Evolutionary conservation across 2,797 vertebrate species (phyloP), one percentile per base, ranked within the genome.

Genomic region (Thaleichthys pacificus): DNA sequence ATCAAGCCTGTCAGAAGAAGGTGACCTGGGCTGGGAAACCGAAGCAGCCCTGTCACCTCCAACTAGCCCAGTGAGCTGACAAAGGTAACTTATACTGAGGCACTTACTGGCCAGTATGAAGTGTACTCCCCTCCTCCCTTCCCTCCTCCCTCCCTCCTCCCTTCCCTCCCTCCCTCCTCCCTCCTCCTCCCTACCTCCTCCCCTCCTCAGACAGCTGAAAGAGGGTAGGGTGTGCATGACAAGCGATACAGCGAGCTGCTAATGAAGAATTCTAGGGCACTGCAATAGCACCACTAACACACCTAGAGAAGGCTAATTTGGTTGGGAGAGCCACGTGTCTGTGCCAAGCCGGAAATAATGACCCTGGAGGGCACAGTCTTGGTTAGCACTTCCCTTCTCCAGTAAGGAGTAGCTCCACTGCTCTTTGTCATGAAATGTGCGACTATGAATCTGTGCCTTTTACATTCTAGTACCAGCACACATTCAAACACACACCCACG

Each of bases 281-380:
- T 32, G 61, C 56, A 66, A 58, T 24, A 28, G 60, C 4, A 58
- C 70, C 14, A 24, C 19, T 47, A 81, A 77, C 70, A 79, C 74
- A 81, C 72, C 80, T 67, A 71, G 26, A 77, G 80, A 80, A 26
- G 69, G 66, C 76, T 82, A 70, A 63, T 77, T 68, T 75, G 71
- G 64, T 70, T 51, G 38, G 19, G 65, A 73, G 69, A 47, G 64
- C 30, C 61, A 22, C 42, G 19, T 54, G 51, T 56, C 51, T 56
- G 47, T 54, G 65, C 66, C 70, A 47, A 32, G 70, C 63, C 42
- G 58, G 61, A 56, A 68, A 73, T 68, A 73, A 62, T 22, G 35
- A 54, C 57, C 58, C 72, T 26, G 17, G 76, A 66, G 47, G 54
- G 49, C 73, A 68, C 70, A 71, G 71, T 70, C 47, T 57, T 42